Conservation (phyloP, 2,888 invertebrate genomes). For the Archaeoteleia sp. region DNA sequence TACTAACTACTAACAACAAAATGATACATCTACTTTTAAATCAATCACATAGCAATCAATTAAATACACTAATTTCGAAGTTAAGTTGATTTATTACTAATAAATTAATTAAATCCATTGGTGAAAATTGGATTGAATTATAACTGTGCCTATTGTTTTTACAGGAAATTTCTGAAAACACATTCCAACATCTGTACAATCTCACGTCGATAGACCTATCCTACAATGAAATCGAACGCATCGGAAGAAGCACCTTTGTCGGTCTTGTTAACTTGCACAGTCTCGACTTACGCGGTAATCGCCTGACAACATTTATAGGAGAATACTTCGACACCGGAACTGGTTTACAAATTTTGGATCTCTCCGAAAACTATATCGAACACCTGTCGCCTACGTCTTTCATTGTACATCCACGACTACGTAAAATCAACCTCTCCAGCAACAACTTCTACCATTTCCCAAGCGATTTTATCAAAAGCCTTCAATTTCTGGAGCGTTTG, state of each 20-base stretch:
- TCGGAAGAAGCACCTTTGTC: conserved; percentile 85
- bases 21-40: too few species aligned
- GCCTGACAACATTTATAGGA: conserved; percentile 86
- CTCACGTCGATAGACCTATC: conserved; percentile 86
- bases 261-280: conserved; percentile 85
- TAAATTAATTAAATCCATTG: too few species aligned
- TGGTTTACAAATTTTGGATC: conserved; percentile 86
- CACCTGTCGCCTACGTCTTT: conserved; percentile 91
- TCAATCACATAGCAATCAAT: too few species aligned
- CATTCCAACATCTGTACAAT: conserved; percentile 86
- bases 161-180: conserved; percentile 84
- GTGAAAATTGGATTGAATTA: too few species aligned
- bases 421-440: conserved; percentile 81
- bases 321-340: conserved; percentile 91
- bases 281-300: conserved; percentile 85
- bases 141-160: too few species aligned
- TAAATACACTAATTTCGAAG: too few species aligned
- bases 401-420: conserved; percentile 86
- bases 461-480: conserved; percentile 86
- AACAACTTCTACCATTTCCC: conserved; percentile 92
- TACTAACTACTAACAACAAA: too few species aligned
- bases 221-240: conserved; percentile 85
- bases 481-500: conserved; percentile 85
- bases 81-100: too few species aligned
- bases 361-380: conserved; percentile 87